A percentile compares a stretch with the other conserved stretches of the same genome.
These are phyloP conservation scores for Crepidodera aurea DNA, from an alignment of 2,888 invertebrate genomes.

Conservation along the genomic window DNA sequence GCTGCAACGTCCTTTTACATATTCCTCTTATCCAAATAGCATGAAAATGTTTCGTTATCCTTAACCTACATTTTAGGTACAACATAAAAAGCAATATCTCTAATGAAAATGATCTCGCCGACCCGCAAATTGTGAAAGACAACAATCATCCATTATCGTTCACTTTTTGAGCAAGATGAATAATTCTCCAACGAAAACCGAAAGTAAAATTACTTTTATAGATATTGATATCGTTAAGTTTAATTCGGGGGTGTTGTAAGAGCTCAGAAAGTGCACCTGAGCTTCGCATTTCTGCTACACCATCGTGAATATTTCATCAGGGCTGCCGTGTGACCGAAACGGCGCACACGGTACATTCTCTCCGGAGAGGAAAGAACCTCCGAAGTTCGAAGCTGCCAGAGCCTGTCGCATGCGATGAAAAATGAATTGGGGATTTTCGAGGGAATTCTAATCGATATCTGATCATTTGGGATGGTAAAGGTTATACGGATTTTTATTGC, in stretches of 20 bases:
- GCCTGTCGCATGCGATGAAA: slow-evolving; percentile 26
- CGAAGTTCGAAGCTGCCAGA: not conserved
- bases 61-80: no score
- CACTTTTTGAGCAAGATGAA: slow-evolving; percentile 42
- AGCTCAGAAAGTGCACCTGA: slow-evolving; percentile 57
- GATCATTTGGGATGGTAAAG: slow-evolving; percentile 16
- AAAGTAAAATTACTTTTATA: slow-evolving; percentile 59
- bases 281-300: slow-evolving; percentile 43
- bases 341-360: slow-evolving; percentile 14
- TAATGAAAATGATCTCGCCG: not conserved
- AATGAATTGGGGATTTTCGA: slow-evolving; percentile 26
- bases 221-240: slow-evolving; percentile 59
- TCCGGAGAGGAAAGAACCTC: slow-evolving; percentile 19
- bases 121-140: slow-evolving; percentile 7
- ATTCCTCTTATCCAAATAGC: no score
- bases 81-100: no score
- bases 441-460: slow-evolving; percentile 32
- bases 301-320: slow-evolving; percentile 51
- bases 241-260: slow-evolving; percentile 55
- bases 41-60: no score
- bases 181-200: slow-evolving; percentile 49
- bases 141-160: slow-evolving; percentile 34
- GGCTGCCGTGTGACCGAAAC: slow-evolving; percentile 32
- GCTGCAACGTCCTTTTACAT: no score
- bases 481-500: not conserved